Evolutionary conservation across 2,888 invertebrate species (phyloP), one percentile per base, ranked within the genome.

Genomic region (Eurois occulta): DNA sequence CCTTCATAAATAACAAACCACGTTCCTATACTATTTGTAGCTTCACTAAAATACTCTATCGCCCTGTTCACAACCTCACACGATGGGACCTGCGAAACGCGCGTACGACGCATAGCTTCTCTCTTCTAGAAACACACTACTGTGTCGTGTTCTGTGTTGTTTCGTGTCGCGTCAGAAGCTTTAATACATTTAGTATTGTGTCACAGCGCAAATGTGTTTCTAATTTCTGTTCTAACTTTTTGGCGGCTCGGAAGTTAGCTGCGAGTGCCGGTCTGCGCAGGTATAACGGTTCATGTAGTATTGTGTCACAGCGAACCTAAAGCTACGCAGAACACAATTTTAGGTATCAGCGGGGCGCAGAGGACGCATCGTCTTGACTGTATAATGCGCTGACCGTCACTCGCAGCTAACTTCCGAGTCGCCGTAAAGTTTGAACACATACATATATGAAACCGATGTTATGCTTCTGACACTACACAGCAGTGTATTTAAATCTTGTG

Each of bases 21-120:
- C 8, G 24, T 38, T 21, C 28, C 38, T 18, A 24, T 66, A n/a
- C 46, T 58, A 67, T 66, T 66, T 67, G 55, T 74, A 75, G 21
- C n/a, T 4, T 4, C 7, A 18, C 46, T 75, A 75, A 48, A 75
- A 62, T 75, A 60, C 18, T 24, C 13, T 75, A 38, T 5, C 10
- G 32, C 62, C 11, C 21, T 35, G 35, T 21, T 21, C 10, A 32
- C 35, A 35, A 10, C 62, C 32, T 62, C 62, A 10, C 2, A 1
- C 10, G 32, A 35, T 21, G 32, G 32, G 7, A 60, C 32, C 32
- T 32, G 18, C 58, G 32, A 16, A 2, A 60, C 3, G n/a, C 18
- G 32, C 60, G 32, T 32, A 18, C 32, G 16, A 7, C 8, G 24
- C 28, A 32, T 32, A 10, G 32, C 4, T 32, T 32, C 10, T 4